A percentile compares a stretch with the other conserved stretches of the same genome.
These are phyloP conservation scores for Paelopatides confundens DNA, from an alignment of 53 echinoderm and acorn worm genomes.

Conservation along the genomic window DNA sequence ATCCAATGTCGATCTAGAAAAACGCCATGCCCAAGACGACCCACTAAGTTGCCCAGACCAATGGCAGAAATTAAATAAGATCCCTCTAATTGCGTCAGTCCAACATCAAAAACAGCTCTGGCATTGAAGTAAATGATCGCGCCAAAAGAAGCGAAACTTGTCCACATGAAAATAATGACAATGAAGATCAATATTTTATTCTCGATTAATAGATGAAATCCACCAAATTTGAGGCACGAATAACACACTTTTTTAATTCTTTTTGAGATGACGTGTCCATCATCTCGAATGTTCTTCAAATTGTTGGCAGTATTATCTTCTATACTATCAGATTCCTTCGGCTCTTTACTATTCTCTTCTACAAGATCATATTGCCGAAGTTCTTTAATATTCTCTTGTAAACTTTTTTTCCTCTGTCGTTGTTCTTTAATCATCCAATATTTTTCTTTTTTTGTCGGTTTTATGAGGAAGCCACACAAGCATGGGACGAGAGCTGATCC, in stretches of 20 bases:
- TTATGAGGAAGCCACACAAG: neutral
- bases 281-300: neutral
- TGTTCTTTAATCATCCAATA: neutral
- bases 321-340: neutral
- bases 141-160: conserved; percentile 1
- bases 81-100: neutral
- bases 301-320: neutral
- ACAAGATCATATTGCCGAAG: neutral
- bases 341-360: neutral
- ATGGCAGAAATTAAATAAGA: conserved; percentile 14
- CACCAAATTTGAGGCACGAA: conserved; percentile 13
- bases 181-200: neutral
- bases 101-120: conserved; percentile 20
- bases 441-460: neutral
- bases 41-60: neutral
- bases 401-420: neutral
- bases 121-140: conserved; percentile 6
- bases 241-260: neutral
- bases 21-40: neutral
- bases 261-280: neutral
- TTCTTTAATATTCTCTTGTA: neutral
- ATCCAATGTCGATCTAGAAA: conserved; percentile 21
- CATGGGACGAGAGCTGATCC: neutral
- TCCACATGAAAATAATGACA: neutral
- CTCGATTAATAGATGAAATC: neutral